Conservation (phyloP, 1,140 invertebrate genomes). For the Caerostris darwini region DNA sequence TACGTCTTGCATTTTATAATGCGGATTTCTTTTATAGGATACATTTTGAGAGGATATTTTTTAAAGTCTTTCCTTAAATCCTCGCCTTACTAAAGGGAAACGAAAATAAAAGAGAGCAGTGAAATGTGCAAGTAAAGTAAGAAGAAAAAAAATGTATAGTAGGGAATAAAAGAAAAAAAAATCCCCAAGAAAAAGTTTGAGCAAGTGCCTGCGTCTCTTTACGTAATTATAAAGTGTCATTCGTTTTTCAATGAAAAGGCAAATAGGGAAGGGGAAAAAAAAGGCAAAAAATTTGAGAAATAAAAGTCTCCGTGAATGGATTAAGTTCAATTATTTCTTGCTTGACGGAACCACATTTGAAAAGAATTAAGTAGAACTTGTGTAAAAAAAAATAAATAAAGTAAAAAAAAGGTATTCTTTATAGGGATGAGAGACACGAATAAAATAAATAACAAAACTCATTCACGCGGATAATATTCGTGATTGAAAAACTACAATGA, state of each 20-base stretch:
- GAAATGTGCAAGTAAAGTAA: background rate
- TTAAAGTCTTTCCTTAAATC: too few relatives aligned
- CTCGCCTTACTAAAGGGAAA: background rate
- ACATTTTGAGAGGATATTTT: too few relatives aligned
- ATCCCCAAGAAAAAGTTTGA: background rate
- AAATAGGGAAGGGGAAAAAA: background rate
- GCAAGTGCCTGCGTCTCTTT: conserved; percentile 1
- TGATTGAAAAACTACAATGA: conserved; percentile 35
- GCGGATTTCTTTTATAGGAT: too few relatives aligned
- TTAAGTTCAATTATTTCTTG: conserved; percentile 67
- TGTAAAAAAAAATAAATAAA: background rate
- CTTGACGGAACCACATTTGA: conserved; percentile 57
- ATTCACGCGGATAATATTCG: background rate
- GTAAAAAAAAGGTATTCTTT: background rate
- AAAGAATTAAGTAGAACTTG: conserved; percentile 47
- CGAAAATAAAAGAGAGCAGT: background rate
- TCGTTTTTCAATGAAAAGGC: background rate
- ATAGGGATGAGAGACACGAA: background rate
- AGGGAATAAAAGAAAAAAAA: background rate
- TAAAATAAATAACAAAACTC: conserved; percentile 30
- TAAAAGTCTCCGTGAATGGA: conserved; percentile 39
- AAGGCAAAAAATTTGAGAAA: background rate
- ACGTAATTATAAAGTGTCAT: conserved; percentile 59
- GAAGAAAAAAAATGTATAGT: background rate
- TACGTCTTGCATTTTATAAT: background rate